Evolutionary conservation across 1,140 invertebrate species (phyloP).

Genomic region (Drosophila cardini): DNA sequence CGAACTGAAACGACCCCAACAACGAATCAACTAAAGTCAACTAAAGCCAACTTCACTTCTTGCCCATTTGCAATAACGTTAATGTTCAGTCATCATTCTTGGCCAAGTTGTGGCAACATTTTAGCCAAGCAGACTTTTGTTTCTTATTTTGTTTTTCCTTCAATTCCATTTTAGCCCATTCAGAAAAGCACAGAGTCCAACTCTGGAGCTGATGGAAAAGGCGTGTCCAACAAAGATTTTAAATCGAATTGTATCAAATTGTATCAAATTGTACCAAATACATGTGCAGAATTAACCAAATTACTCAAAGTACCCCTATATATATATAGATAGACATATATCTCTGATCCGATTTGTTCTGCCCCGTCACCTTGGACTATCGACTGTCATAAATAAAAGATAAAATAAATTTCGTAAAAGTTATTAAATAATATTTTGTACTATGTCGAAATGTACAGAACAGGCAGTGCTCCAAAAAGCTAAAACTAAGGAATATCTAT

Average conservation of each 20-base stretch:
- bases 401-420: slow-evolving; percentile 16
- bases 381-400: slow-evolving; percentile 13
- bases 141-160: no score
- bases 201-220: slow-evolving; percentile 3
- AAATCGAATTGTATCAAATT: neutral
- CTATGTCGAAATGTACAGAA: neutral
- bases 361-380: slow-evolving; percentile 8
- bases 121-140: slow-evolving; percentile 1
- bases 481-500: neutral
- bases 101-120: slow-evolving; percentile 16
- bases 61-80: slow-evolving; percentile 17
- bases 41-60: slow-evolving; percentile 2
- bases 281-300: neutral
- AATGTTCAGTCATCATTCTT: slow-evolving; percentile 32
- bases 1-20: slow-evolving; percentile 11
- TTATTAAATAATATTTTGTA: slow-evolving; percentile 7
- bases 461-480: neutral
- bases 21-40: neutral
- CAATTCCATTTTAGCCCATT: slow-evolving; percentile 3
- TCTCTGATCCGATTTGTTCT: slow-evolving; percentile 11
- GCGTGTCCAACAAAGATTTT: neutral
- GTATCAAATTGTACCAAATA: neutral
- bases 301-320: neutral
- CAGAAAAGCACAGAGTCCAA: slow-evolving; percentile 4
- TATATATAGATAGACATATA: neutral